These are phyloP conservation scores for Cygnus atratus DNA, from an alignment of 2,113 vertebrate species.

Conservation along the genomic window DNA sequence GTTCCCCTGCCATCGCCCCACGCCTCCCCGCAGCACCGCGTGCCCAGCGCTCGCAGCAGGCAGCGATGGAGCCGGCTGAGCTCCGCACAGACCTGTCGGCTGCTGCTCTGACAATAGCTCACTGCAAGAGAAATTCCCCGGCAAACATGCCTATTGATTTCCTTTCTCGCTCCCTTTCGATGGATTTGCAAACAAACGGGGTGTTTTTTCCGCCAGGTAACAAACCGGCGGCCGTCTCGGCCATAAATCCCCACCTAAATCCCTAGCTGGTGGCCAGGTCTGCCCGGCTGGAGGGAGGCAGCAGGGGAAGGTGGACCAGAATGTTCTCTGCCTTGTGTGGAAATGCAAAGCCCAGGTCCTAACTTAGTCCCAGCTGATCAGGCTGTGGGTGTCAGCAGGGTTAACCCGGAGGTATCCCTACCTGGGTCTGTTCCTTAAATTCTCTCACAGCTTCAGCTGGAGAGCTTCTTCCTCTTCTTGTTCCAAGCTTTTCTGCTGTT, in stretches of 20 bases:
- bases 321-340: neutral
- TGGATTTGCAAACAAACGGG: neutral
- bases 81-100: neutral
- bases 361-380: neutral
- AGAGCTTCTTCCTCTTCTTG: neutral
- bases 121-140: conserved; percentile 20
- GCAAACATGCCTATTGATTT: conserved; percentile 37
- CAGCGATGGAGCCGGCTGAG: neutral
- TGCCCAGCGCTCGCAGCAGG: neutral
- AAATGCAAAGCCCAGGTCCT: neutral
- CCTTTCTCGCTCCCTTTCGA: neutral
- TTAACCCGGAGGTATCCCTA: neutral
- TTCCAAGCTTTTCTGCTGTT: conserved; percentile 3
- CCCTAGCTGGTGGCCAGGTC: no score
- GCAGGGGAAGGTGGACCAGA: neutral
- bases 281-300: neutral
- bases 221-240: neutral
- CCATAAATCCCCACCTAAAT: neutral
- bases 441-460: neutral
- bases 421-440: neutral
- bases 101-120: neutral
- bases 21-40: accelerated
- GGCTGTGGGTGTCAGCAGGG: accelerated
- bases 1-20: no score
- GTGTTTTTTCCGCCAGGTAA: neutral